phyloP scores from a whole-genome alignment of 2,888 invertebrate genomes.

The Spicauda simplicius region DNA sequence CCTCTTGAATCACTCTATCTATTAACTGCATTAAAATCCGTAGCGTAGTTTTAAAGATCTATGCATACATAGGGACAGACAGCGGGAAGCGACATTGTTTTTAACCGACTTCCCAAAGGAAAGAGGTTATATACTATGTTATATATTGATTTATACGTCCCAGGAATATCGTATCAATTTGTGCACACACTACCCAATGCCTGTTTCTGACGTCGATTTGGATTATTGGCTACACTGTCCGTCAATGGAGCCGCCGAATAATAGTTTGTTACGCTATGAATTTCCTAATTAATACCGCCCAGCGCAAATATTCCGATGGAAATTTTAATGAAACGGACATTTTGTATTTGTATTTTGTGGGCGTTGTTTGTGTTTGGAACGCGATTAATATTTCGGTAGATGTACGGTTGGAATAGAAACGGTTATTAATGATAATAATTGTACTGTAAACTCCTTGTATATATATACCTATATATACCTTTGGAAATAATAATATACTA shows the following conservation, averaged over 20 bases:
- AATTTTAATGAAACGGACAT: slow-evolving; percentile 21
- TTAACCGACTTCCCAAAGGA: too few species aligned
- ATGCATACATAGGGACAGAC: too few species aligned
- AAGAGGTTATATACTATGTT: too few species aligned
- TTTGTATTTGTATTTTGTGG: slow-evolving; percentile 3
- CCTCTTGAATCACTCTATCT: too few species aligned
- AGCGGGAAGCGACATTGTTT: too few species aligned
- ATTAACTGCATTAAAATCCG: too few species aligned
- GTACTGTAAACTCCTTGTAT: too few species aligned
- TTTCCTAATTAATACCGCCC: slow-evolving; percentile 28
- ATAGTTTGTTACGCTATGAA: slow-evolving; percentile 25
- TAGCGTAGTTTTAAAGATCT: too few species aligned
- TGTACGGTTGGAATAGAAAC: background rate
- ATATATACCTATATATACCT: too few species aligned
- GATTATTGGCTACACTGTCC: slow-evolving; percentile 47
- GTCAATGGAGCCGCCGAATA: slow-evolving; percentile 25
- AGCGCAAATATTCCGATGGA: slow-evolving; percentile 17
- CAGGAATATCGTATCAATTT: background rate
- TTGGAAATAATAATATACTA: too few species aligned
- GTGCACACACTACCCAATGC: slow-evolving; percentile 27
- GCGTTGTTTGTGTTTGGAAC: background rate
- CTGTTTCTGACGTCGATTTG: slow-evolving; percentile 52
- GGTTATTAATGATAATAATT: background rate
- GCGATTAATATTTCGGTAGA: background rate
- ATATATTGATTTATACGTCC: background rate